Evolutionary conservation across 2,113 vertebrate species (phyloP), one percentile per base, ranked within the genome.

Genomic region (Hylia prasina): DNA sequence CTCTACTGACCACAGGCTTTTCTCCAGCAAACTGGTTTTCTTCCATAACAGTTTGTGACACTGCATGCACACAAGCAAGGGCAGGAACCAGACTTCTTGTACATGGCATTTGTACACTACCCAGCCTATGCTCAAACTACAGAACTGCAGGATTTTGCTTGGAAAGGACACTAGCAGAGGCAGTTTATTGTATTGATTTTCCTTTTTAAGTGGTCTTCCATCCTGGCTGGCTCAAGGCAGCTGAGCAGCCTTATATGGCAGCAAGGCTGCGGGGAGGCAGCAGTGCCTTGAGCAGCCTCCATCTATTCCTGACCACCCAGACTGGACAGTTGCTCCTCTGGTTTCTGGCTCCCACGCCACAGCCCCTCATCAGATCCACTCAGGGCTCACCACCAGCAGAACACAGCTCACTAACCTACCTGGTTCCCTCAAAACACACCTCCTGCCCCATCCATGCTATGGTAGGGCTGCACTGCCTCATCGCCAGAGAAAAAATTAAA

Each of bases 201-300:
- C 69, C 83, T 78, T 86, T 92, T 70, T 58, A 77, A 91, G 72
- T 44, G 80, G 82, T 66, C 91, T 78, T 81, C 71, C 80, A 70
- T 82, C 8, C 47, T 4, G 6, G 33, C 3, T 2, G 65, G 71
- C 79, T 71, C 1, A 22, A 45, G 33, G 58, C 63, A 9, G 88
- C 94, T 57, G 58, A 89, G 82, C 56, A 91, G 89, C 93, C 94
- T 90, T 86, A 93, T 93, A 89, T 83, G 93, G 96, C 92, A 83
- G 82, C 39, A 12, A 70, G 70, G 40, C 77, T 56, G 56, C 0
- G 0, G 50, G 42, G 42, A 80, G 21, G 25, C 69, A 1, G 35
- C 14, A 3, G 65, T 24, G 80, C 71, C 68, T 50, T 3, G 15
- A 89, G 90, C 85, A 90, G 57, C 33, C 73, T 71, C 84, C 73